Base-by-base conservation (phyloP, 2,113 vertebrate genomes). In the Spea bombifrons region DNA sequence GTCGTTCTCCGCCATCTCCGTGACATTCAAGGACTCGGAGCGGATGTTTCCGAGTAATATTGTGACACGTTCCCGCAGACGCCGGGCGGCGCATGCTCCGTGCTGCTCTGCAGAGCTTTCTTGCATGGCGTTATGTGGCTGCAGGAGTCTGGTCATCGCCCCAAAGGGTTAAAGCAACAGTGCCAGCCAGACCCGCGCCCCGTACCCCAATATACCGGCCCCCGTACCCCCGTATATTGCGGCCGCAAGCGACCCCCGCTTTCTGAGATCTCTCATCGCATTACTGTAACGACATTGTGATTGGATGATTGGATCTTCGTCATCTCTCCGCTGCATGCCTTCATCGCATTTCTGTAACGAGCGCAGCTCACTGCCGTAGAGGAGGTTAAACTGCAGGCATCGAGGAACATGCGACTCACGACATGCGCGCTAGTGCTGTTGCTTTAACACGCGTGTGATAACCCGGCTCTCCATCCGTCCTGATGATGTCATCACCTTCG, bases 41-140 rank as follows among this genome's bases (percentile, higher is more conserved):
- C n/a, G n/a, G n/a, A n/a, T n/a, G n/a, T n/a, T n/a, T n/a, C n/a
- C n/a, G 88, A 90, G 92, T 93, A 92, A 92, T 92, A 88, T 90
- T 93, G 91, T 93, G 92, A 93, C 91, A 91, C 89, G 87, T 84
- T 84, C 81, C 89, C 85, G 71, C 82, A 83, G 75, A 85, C 74
- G 82, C 82, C 79, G 86, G 85, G 87, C 78, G 74, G 73, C 83
- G 84, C 88, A 82, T 83, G 76, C 75, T 47, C 84, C 87, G 85
- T 88, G 81, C 84, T 78, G 77, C 88, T 83, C 83, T 85, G 86
- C 84, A 86, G 84, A 82, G 66, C 55, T 69, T 85, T 86, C 87
- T 86, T 91, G 87, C 88, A 89, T 91, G 90, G 75, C 13, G 30
- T 45, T 67, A 67, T n/a, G 3, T 67, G 8, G 8, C 3, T 43